These are phyloP conservation scores for Alloscopus bannaensis DNA, from an alignment of 2,888 invertebrate genomes.

Conservation along the genomic window DNA sequence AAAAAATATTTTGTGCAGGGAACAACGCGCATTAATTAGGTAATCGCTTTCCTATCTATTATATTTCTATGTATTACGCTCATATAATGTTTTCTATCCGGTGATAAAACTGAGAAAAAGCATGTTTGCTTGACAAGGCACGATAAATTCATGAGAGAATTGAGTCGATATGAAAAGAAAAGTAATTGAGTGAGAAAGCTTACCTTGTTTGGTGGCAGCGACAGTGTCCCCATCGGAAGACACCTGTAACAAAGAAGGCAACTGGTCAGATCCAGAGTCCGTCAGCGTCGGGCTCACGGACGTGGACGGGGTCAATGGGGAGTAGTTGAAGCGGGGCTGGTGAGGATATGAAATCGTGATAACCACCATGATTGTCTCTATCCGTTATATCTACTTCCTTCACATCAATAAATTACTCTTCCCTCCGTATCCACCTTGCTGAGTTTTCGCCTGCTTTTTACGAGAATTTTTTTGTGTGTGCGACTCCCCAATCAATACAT, in stretches of 20 bases:
- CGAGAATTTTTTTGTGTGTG: neutral
- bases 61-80: no score
- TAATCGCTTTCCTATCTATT: neutral
- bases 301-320: conserved; percentile 70
- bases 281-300: conserved; percentile 73
- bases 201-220: conserved; percentile 73
- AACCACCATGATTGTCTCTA: conserved; percentile 72
- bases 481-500: no score
- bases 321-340: conserved; percentile 71
- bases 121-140: neutral
- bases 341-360: conserved; percentile 73
- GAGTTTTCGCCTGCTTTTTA: neutral
- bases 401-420: neutral
- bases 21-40: neutral
- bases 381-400: conserved; percentile 20
- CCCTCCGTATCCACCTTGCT: neutral
- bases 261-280: conserved; percentile 71
- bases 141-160: neutral
- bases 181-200: conserved; percentile 20
- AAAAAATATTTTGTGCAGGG: no score
- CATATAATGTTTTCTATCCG: neutral
- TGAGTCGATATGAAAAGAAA: neutral
- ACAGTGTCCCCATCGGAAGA: conserved; percentile 73
- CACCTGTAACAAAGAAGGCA: conserved; percentile 73
- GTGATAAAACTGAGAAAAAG: neutral